Conservation (phyloP, 1,140 invertebrate genomes). For the Coelopa frigida region DNA sequence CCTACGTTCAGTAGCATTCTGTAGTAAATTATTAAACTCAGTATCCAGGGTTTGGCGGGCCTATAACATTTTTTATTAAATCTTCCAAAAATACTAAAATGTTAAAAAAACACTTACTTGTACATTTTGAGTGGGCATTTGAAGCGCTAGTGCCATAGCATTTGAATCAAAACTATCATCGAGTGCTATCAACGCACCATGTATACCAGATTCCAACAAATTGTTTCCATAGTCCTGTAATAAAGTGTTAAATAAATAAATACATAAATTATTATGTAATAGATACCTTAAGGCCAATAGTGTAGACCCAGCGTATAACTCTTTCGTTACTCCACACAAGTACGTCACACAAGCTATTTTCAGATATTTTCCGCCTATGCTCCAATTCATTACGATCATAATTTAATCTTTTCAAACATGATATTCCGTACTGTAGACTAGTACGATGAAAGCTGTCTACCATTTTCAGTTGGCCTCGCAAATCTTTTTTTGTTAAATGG, state of each 20-base stretch:
- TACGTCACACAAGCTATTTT: slow-evolving; percentile 83
- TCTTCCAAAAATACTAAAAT: too few relatives aligned
- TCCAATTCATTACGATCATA: slow-evolving; percentile 94
- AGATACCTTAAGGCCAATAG: slow-evolving; percentile 83
- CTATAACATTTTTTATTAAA: too few relatives aligned
- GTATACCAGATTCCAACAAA: slow-evolving; percentile 94
- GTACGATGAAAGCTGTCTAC: slow-evolving; percentile 99
- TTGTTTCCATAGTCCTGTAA: slow-evolving; percentile 90
- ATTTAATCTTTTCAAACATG: slow-evolving; percentile 94
- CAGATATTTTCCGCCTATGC: slow-evolving; percentile 77
- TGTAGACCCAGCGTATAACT: slow-evolving; percentile 91
- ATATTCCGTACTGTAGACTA: slow-evolving; percentile 97
- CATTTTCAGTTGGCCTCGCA: slow-evolving; percentile 97
- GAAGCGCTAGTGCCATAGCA: slow-evolving; percentile 89
- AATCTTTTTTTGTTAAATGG: slow-evolving; percentile 98
- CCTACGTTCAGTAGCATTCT: too few relatives aligned
- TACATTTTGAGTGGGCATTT: slow-evolving; percentile 95
- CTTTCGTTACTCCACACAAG: slow-evolving; percentile 99
- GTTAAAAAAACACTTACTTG: slow-evolving; percentile 71
- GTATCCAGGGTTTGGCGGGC: too few relatives aligned
- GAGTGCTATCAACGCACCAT: slow-evolving; percentile 92
- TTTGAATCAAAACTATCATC: slow-evolving; percentile 97
- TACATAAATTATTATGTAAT: background rate
- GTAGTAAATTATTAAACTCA: too few relatives aligned
- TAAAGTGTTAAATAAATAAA: slow-evolving; percentile 10